These are phyloP conservation scores for Drosophila lacteicornis DNA, from an alignment of 1,140 invertebrate species.

Conservation along the genomic window DNA sequence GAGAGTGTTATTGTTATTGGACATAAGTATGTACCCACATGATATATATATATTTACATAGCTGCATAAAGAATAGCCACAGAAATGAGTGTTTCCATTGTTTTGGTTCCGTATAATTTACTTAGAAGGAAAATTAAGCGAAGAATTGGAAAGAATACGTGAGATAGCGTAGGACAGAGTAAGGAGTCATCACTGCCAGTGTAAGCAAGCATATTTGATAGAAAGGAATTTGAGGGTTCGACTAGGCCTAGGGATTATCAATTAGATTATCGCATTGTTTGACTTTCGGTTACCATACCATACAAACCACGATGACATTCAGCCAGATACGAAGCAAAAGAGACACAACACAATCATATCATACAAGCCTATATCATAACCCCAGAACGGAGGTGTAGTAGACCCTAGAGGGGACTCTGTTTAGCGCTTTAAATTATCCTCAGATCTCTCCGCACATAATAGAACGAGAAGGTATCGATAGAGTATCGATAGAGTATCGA, in stretches of 20 bases:
- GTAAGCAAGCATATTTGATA: constrained; percentile 46
- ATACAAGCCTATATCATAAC: constrained; percentile 64
- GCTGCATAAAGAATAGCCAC: constrained; percentile 23
- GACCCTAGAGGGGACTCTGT: constrained; percentile 1
- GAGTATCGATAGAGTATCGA: background rate
- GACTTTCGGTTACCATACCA: constrained; percentile 24
- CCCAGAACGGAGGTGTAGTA: constrained; percentile 19
- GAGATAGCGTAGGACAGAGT: constrained; percentile 5
- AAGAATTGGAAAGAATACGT: background rate
- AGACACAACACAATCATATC: constrained; percentile 72
- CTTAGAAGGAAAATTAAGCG: constrained; percentile 8
- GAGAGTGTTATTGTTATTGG: constrained; percentile 67
- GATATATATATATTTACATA: constrained; percentile 42
- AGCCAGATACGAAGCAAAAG: constrained; percentile 42
- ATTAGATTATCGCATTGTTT: constrained; percentile 31
- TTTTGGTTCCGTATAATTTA: constrained; percentile 30
- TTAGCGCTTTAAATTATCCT: constrained; percentile 28
- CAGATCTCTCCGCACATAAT: constrained; percentile 20
- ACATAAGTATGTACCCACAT: constrained; percentile 31
- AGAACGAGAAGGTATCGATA: constrained; percentile 1
- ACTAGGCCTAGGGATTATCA: constrained; percentile 25
- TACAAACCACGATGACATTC: constrained; percentile 53
- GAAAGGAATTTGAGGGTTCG: constrained; percentile 19
- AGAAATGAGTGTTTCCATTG: constrained; percentile 22
- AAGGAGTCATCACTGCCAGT: constrained; percentile 72